Evolutionary conservation across 1,140 invertebrate species (phyloP), one percentile per base, ranked within the genome.

Genomic region (Coptotermes formosanus): DNA sequence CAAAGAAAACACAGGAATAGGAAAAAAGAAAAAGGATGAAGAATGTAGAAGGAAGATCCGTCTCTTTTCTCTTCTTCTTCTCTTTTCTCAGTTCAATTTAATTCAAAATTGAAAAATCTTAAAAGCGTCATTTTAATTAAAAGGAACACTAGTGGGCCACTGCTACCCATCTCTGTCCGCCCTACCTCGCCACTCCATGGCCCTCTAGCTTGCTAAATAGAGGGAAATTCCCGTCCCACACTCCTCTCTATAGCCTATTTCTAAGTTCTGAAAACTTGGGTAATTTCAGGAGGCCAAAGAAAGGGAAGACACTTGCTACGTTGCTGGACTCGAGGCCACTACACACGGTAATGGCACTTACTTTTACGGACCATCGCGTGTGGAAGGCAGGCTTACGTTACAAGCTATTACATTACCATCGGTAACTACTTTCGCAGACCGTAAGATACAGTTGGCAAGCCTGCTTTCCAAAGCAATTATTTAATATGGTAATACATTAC

Each of bases 51-150:
- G 45, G 44, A n/a, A 52, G 83, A 84, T 84, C 83, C 55, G 83
- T 84, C 83, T 84, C 83, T 44, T 59, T 23, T 59, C 55, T 59
- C 21, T 23, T 59, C 21, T 30, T 25, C 45, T 45, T 84, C 83
- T 45, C 30, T 52, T 55, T 84, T 84, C 83, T 55, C 64, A 75
- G 64, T 86, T 86, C 59, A 86, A 86, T 86, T 86, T 86, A 45
- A 86, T 86, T 84, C 86, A 86, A 86, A 86, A 86, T 86, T 86
- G 86, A 86, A 86, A 83, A 86, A 83, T 83, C 83, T 86, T 86
- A 86, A 86, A 86, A 86, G 83, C 86, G 86, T 86, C 82, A 86
- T 86, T 86, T 86, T 86, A 84, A 86, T 86, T 86, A 86, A 86
- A 86, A 86, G 82, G 86, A 86, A 86, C 85, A 86, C 85, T 48